Evolutionary conservation across 2,797 vertebrate genomes (phyloP).

Genomic region (Bufotes viridis): DNA sequence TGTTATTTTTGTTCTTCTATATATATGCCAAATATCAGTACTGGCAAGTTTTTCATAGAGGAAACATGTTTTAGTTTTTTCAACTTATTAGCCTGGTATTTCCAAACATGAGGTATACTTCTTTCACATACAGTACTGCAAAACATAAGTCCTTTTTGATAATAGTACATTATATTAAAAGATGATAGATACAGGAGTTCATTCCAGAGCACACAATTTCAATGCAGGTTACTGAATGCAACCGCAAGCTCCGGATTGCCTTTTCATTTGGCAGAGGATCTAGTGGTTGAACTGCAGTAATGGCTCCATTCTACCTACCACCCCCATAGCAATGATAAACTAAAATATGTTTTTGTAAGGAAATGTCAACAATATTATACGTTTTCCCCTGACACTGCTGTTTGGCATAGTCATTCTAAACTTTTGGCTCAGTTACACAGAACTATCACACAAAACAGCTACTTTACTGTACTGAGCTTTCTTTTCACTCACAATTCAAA

Average conservation of each 20-base stretch:
- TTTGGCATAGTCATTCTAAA: conserved; percentile 35
- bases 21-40: no score
- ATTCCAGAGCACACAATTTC: background rate
- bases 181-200: background rate
- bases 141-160: no score
- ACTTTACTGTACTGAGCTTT: conserved; percentile 34
- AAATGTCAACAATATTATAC: conserved; percentile 56
- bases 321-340: conserved; percentile 46
- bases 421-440: conserved; percentile 38
- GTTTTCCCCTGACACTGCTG: conserved; percentile 47
- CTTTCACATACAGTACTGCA: no score
- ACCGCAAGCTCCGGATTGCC: conserved; percentile 37
- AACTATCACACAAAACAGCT: conserved; percentile 21
- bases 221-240: conserved; percentile 22
- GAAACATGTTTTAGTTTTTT: no score
- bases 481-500: conserved; percentile 29
- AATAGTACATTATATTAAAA: background rate
- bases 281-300: conserved; percentile 34
- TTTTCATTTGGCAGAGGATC: conserved; percentile 39
- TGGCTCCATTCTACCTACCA: conserved; percentile 35
- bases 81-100: no score
- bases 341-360: conserved; percentile 54
- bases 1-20: no score
- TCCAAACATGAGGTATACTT: no score
- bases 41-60: no score